Evolutionary conservation across 2,113 vertebrate species (phyloP), one percentile per base, ranked within the genome.

Genomic region (Procavia capensis): DNA sequence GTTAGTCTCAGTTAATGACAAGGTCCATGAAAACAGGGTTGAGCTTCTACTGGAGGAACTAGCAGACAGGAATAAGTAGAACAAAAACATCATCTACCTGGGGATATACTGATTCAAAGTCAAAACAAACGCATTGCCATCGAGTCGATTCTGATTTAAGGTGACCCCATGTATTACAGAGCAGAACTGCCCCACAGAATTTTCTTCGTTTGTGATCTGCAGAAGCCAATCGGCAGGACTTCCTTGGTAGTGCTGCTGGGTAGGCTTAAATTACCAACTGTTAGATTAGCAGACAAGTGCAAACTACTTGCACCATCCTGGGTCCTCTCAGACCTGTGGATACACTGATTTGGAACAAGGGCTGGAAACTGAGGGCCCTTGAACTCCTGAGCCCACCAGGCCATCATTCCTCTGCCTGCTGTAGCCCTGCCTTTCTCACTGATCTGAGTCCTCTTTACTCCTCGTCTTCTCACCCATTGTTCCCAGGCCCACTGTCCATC

Each of bases 401-500:
- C 14, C 31, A 47, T n/a, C 9, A 9, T 9, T 14, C 17, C 9
- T 75, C 34, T 64, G 31, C 14, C 34, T 34, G 27, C 22, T 5
- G 8, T 7, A 20, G 39, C 2, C 3, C 24, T 50, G 6, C 36
- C 61, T 78, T n/a, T 1, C 2, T 80, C 63, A 22, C 39, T 16
- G 59, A 41, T 29, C 70, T 17, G 66, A 72, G 29, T 22, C 20
- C 50, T 29, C 76, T 57, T 34, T 27, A 31, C 14, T 0, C 9
- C 64, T 43, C 25, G n/a, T 5, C 39, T 41, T n/a, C 41, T 36
- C 20, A 19, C 8, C 57, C 85, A 5, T 9, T 0, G 4, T 41
- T n/a, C n/a, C 39, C 24, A 6, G 39, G 29, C 29, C 54, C 2
- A 1, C 6, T 2, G 19, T 5, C 8, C 31, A 11, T 4, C 6